A percentile compares a stretch with the other conserved stretches of the same genome.
phyloP scores from a whole-genome alignment of 1,140 invertebrate species.

The Vanessa atalanta region DNA sequence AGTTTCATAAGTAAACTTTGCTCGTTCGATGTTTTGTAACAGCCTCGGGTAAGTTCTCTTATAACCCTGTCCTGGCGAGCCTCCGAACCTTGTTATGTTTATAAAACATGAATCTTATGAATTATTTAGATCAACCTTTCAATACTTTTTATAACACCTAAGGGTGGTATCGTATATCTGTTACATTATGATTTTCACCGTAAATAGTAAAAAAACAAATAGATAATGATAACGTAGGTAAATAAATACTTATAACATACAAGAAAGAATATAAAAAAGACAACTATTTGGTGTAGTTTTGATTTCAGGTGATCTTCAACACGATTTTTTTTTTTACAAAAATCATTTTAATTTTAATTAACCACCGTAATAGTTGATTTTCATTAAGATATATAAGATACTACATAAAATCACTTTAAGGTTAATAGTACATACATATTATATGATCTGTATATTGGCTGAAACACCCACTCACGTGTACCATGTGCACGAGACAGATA shows the following conservation, averaged over 20 bases:
- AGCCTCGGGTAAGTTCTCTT: slow-evolving; percentile 33
- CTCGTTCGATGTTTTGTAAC: slow-evolving; percentile 38
- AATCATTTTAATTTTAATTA: too few relatives aligned
- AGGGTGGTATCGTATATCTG: background rate
- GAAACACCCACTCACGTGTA: slow-evolving; percentile 12
- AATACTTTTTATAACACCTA: background rate
- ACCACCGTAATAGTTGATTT: too few relatives aligned
- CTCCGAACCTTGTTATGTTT: slow-evolving; percentile 18
- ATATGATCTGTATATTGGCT: background rate
- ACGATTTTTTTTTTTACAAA: too few relatives aligned
- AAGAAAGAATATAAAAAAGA: too few relatives aligned
- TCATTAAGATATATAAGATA: too few relatives aligned
- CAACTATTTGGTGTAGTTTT: too few relatives aligned
- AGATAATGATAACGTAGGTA: too few relatives aligned
- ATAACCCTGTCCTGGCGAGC: slow-evolving; percentile 31
- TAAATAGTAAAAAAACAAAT: too few relatives aligned
- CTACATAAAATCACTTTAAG: background rate
- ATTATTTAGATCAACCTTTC: slow-evolving; percentile 18
- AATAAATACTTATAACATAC: too few relatives aligned
- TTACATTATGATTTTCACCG: too few relatives aligned
- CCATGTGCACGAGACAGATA: slow-evolving; percentile 1
- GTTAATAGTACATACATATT: background rate
- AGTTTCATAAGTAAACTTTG: slow-evolving; percentile 50
- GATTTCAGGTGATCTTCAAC: too few relatives aligned
- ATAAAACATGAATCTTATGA: slow-evolving; percentile 27